These are phyloP conservation scores for Apis laboriosa DNA, from an alignment of 1,140 invertebrate species.

Conservation along the genomic window DNA sequence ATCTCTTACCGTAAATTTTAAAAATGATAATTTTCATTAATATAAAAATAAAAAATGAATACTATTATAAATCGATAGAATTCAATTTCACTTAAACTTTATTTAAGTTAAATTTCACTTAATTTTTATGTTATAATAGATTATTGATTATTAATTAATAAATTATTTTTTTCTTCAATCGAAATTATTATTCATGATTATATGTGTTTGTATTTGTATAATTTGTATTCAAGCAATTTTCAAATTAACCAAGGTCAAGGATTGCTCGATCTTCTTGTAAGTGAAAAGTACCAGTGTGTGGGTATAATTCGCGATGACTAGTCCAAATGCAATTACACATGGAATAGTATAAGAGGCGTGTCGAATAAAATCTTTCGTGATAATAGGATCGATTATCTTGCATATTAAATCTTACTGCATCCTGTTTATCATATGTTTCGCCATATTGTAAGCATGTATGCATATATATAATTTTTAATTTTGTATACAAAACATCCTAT, in stretches of 20 bases:
- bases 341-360: conserved; percentile 20
- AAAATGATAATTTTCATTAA: too few relatives aligned
- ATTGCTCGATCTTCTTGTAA: conserved; percentile 20
- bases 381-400: conserved; percentile 26
- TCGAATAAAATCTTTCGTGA: conserved; percentile 45
- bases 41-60: too few relatives aligned
- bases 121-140: not conserved
- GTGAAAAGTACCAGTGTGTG: not conserved
- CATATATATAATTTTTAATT: not conserved
- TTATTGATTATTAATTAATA: not conserved
- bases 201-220: not conserved
- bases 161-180: not conserved
- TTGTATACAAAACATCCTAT: too few relatives aligned
- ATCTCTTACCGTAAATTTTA: not conserved
- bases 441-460: not conserved
- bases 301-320: conserved; percentile 35
- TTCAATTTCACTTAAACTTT: too few relatives aligned
- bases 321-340: conserved; percentile 36
- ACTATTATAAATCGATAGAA: too few relatives aligned
- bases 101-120: too few relatives aligned
- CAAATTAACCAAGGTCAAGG: conserved; percentile 37
- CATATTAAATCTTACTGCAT: conserved; percentile 24
- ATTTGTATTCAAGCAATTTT: conserved; percentile 15
- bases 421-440: conserved; percentile 25
- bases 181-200: not conserved